Conservation (phyloP, 2,797 vertebrate species). For the Spondyliosoma cantharus region DNA sequence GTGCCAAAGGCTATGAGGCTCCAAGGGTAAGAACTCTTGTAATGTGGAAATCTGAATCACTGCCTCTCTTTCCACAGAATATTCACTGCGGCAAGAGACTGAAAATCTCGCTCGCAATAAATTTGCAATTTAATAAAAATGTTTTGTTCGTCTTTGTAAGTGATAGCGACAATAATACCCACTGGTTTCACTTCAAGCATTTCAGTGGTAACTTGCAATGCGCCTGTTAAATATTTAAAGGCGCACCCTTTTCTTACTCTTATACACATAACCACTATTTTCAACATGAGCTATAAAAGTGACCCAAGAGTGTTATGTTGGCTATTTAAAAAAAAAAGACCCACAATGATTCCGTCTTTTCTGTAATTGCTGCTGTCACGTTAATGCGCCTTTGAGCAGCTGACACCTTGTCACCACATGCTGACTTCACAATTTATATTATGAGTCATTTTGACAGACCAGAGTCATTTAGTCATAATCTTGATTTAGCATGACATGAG, state of each 20-base stretch:
- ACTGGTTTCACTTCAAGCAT: slow-evolving; percentile 22
- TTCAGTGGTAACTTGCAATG: slow-evolving; percentile 14
- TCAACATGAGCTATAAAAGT: slow-evolving; percentile 34
- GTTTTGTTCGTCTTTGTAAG: slow-evolving; percentile 60
- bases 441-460: slow-evolving; percentile 75
- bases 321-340: slow-evolving; percentile 45
- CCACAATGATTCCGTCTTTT: slow-evolving; percentile 35
- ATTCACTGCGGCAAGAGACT: slow-evolving; percentile 39
- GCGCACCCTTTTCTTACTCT: neutral
- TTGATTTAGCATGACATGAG: slow-evolving; percentile 70
- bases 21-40: slow-evolving; percentile 64
- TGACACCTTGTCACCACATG: slow-evolving; percentile 76
- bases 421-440: slow-evolving; percentile 73
- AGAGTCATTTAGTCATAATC: slow-evolving; percentile 71
- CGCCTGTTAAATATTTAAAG: slow-evolving; percentile 57
- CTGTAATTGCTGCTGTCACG: slow-evolving; percentile 65
- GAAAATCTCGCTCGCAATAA: slow-evolving; percentile 29
- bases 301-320: slow-evolving; percentile 22
- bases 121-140: slow-evolving; percentile 58
- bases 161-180: slow-evolving; percentile 41
- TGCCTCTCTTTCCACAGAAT: slow-evolving; percentile 33
- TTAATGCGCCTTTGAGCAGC: slow-evolving; percentile 70
- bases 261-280: slow-evolving; percentile 15
- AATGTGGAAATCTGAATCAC: slow-evolving; percentile 68
- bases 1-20: slow-evolving; percentile 75